Evolutionary conservation across 1,140 invertebrate genomes (phyloP).

Genomic region (Pseudobourletiella spinata): DNA sequence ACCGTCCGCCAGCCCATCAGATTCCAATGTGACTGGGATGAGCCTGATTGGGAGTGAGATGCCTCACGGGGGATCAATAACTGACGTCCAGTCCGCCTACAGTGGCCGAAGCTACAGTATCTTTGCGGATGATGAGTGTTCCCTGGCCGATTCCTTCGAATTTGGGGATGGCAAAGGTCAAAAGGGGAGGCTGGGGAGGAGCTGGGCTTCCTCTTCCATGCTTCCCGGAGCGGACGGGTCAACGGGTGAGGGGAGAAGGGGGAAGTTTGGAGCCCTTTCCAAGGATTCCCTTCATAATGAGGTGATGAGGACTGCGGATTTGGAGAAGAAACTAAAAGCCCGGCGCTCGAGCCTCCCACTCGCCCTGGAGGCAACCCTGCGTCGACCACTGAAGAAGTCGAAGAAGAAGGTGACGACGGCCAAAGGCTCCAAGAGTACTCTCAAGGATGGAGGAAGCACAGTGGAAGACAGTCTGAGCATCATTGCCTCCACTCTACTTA

Average conservation of each 20-base stretch:
- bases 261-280: not conserved
- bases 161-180: not conserved
- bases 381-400: not conserved
- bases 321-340: conserved; percentile 1
- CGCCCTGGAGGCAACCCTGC: not conserved
- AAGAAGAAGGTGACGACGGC: not conserved
- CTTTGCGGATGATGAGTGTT: conserved; percentile 1
- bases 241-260: not conserved
- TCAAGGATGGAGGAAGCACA: not conserved
- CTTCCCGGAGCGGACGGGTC: not conserved
- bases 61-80: not conserved
- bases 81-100: not conserved
- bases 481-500: not conserved
- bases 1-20: not conserved
- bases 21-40: not conserved
- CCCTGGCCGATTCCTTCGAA: not conserved
- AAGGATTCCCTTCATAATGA: conserved; percentile 5
- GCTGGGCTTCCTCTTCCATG: not conserved
- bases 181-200: not conserved
- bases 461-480: not conserved
- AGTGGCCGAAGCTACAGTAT: conserved; percentile 1
- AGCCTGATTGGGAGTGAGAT: not conserved
- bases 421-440: too few species aligned
- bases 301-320: not conserved
- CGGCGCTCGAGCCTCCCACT: not conserved